These are phyloP conservation scores for Beris chalybata DNA, from an alignment of 2,888 invertebrate genomes.

Conservation along the genomic window DNA sequence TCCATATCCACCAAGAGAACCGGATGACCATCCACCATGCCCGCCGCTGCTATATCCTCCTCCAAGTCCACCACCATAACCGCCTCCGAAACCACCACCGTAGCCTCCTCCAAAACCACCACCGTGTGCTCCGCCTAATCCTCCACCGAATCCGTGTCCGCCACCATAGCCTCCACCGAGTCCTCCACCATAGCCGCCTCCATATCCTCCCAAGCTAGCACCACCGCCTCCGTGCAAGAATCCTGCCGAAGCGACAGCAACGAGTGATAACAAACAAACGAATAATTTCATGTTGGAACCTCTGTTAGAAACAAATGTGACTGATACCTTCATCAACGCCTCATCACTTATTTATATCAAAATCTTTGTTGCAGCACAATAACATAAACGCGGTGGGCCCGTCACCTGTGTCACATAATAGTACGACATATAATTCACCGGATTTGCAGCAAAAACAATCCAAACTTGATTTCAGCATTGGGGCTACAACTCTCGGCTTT, in stretches of 20 bases:
- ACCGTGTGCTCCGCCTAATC: constrained; percentile 7
- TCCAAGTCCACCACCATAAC: constrained; percentile 25
- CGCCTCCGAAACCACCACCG: constrained; percentile 25
- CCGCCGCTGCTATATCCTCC: constrained; percentile 13
- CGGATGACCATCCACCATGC: neutral
- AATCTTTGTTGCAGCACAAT: too few relatives aligned
- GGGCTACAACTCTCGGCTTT: too few relatives aligned
- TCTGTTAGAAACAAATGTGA: neutral
- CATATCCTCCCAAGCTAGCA: neutral
- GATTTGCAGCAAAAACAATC: too few relatives aligned
- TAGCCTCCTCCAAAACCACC: constrained; percentile 1
- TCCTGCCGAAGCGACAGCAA: constrained; percentile 35
- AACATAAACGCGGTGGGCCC: too few relatives aligned
- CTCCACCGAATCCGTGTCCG: neutral
- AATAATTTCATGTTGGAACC: constrained; percentile 37
- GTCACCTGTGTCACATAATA: too few relatives aligned
- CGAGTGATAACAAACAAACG: constrained; percentile 36
- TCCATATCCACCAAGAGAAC: neutral
- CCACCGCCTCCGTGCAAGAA: neutral
- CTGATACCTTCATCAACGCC: neutral
- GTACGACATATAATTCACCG: too few relatives aligned
- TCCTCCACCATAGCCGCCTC: neutral
- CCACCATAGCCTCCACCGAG: constrained; percentile 11
- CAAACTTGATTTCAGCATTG: too few relatives aligned
- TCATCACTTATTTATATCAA: too few relatives aligned